Percentiles rank a stretch among this genome's conserved stretches.
phyloP scores from a whole-genome alignment of 2,888 invertebrate species.

The Drosophila austrosaltans region DNA sequence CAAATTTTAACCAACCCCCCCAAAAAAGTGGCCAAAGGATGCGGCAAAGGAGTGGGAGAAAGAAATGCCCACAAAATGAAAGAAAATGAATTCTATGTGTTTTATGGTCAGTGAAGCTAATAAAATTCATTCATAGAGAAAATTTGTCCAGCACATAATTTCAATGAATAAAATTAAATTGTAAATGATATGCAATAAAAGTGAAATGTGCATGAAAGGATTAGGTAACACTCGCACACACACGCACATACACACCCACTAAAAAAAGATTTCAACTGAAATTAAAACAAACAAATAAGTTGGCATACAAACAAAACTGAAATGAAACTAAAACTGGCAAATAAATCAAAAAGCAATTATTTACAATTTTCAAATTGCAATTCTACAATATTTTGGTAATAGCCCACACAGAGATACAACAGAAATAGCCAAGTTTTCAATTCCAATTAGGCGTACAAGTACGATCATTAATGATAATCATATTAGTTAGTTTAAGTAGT shows the following conservation, averaged over 20 bases:
- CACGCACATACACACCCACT: slow-evolving; percentile 6
- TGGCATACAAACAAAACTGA: background rate
- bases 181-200: slow-evolving; percentile 47
- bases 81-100: background rate
- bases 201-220: slow-evolving; percentile 47
- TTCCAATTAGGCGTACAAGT: background rate
- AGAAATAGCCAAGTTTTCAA: background rate
- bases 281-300: slow-evolving; percentile 9
- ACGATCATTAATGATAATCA: background rate
- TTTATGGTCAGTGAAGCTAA: slow-evolving; percentile 34
- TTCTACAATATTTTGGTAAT: background rate
- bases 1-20: slow-evolving; percentile 62
- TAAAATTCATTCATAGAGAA: slow-evolving; percentile 37
- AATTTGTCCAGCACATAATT: slow-evolving; percentile 51
- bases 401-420: background rate
- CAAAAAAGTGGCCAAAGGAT: slow-evolving; percentile 15
- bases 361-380: slow-evolving; percentile 8
- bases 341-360: slow-evolving; percentile 19
- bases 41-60: background rate
- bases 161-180: slow-evolving; percentile 56
- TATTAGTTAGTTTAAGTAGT: slow-evolving; percentile 2
- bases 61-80: background rate
- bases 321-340: slow-evolving; percentile 8
- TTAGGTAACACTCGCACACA: slow-evolving; percentile 25
- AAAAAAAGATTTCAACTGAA: slow-evolving; percentile 25